Base-by-base conservation (phyloP, 2,888 invertebrate genomes). In the Calliphora vomitoria region DNA sequence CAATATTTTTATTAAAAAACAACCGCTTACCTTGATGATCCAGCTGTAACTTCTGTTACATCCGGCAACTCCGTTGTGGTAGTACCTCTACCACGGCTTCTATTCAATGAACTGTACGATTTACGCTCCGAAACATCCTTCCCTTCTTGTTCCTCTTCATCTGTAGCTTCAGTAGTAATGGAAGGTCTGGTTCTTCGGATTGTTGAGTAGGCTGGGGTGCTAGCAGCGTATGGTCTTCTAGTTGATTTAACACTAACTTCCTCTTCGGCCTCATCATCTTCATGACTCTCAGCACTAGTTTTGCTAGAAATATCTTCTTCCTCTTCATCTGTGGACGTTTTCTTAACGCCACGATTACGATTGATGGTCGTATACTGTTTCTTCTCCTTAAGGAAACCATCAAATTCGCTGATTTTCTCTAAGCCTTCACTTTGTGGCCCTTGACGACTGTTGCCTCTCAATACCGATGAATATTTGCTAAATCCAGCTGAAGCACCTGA, bases 291-390 rank as follows among this genome's bases (percentile, higher is more conserved):
- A 0, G 66, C n/a, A 10, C 93, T 90, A 1, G 90, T 80, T 15
- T 85, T 79, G 15, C 50, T 78, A 10, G 72, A 25, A n/a, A 90
- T 88, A 80, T 90, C 80, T 18, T 92, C 92, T 8, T 91, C 90
- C n/a, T 93, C 92, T 4, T 92, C 92, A 3, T 92, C 93, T 0
- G 89, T 89, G 0, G 90, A 83, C 90, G 95, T 91, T 55, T 82
- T 79, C 11, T 84, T 76, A 84, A 94, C 89, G 89, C 95, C 95
- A 88, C 95, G 94, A 83, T 94, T 95, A 90, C 96, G 94, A 90
- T 95, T 94, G 58, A 97, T 96, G 3, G 96, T 96, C 3, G 96
- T 95, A 90, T 96, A 96, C 91, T 96, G 95, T 2, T 96, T 96
- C 87, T 94, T 94, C 79, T 94, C 94, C 90, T 93, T 94, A 4